Percentiles rank a stretch among this genome's conserved stretches.
Conservation (phyloP, 2,797 vertebrate species). For the Picus viridis region DNA sequence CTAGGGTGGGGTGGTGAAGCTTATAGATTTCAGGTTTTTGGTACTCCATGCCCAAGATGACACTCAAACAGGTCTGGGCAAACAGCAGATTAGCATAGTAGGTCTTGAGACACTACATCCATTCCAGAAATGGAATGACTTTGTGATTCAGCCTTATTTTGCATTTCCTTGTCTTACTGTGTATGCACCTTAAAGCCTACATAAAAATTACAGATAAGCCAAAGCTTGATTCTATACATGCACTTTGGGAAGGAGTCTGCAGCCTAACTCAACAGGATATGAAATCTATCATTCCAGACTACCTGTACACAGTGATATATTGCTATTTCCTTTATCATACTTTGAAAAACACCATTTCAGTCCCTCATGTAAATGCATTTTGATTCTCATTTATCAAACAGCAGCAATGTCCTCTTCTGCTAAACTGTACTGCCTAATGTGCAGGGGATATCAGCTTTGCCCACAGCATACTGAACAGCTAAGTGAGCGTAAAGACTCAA, state of each 20-base stretch:
- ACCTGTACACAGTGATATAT: constrained; percentile 33
- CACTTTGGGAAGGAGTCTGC: neutral
- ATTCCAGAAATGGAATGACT: neutral
- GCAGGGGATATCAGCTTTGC: neutral
- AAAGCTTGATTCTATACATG: neutral
- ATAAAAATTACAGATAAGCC: neutral
- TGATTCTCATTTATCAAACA: constrained; percentile 71
- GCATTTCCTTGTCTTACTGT: neutral
- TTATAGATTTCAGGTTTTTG: neutral
- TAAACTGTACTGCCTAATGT: constrained; percentile 9
- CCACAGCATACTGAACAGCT: constrained; percentile 20
- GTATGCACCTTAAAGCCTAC: neutral
- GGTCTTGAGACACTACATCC: neutral
- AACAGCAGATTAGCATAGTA: neutral
- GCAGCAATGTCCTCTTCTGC: constrained; percentile 1
- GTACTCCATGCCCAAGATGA: fast-evolving
- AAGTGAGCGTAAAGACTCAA: neutral
- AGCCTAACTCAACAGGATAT: neutral
- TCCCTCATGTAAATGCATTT: constrained; percentile 62
- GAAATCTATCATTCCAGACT: constrained; percentile 62
- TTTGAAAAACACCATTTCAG: constrained; percentile 9
- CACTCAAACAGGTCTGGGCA: neutral
- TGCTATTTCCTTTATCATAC: constrained; percentile 49
- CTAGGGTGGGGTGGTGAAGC: neutral
- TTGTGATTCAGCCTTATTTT: neutral